Percentiles rank a stretch among this genome's conserved stretches.
These are phyloP conservation scores for Copidosoma floridanum DNA, from an alignment of 1,140 invertebrate species.

Conservation along the genomic window DNA sequence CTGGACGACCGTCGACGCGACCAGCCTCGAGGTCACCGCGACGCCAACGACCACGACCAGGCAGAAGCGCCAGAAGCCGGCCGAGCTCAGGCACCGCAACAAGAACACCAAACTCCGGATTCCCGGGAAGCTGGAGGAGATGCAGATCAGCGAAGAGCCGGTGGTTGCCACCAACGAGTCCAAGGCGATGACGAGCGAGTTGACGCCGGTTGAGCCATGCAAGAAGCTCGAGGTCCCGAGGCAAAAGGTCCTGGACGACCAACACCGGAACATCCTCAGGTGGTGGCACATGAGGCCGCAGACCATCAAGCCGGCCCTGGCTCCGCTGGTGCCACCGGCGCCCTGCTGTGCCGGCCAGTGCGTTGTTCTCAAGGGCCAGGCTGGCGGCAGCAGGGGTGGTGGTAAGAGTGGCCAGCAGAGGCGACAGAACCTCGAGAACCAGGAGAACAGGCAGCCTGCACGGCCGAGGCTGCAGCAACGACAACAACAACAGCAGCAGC, in stretches of 20 bases:
- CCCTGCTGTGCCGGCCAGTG: neutral
- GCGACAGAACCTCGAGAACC: neutral
- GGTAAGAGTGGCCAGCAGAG: neutral
- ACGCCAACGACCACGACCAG: conserved; percentile 2
- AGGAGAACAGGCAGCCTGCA: neutral
- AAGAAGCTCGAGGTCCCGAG: too few species aligned
- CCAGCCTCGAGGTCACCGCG: neutral
- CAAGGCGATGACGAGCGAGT: neutral
- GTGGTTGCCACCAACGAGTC: neutral
- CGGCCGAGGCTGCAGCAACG: too few species aligned
- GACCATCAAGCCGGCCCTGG: too few species aligned
- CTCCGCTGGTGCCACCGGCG: neutral
- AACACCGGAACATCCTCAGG: too few species aligned
- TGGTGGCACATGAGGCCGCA: too few species aligned
- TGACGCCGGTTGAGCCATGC: too few species aligned
- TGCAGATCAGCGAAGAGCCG: neutral
- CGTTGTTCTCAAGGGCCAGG: neutral
- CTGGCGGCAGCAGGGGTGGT: conserved; percentile 2
- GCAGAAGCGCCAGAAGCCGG: too few species aligned
- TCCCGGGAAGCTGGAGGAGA: too few species aligned
- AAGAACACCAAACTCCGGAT: too few species aligned
- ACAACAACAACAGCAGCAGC: neutral
- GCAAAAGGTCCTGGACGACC: too few species aligned
- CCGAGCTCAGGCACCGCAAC: too few species aligned
- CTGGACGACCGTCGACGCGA: too few species aligned